phyloP scores from a whole-genome alignment of 2,797 vertebrate species.

The Labeo calbasu region DNA sequence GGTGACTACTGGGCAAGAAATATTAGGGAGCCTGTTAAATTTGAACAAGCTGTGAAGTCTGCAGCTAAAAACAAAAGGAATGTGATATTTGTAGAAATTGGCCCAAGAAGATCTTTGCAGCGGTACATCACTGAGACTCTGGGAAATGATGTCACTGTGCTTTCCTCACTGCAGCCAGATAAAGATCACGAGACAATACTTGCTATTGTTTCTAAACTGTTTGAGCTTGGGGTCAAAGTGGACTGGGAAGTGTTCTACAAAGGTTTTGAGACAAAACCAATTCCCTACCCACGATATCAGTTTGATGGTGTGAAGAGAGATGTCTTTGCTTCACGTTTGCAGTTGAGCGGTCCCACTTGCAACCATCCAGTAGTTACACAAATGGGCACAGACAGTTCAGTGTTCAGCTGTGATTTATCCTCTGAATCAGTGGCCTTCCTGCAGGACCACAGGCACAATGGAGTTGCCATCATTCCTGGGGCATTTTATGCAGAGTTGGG shows the following conservation, averaged over 20 bases:
- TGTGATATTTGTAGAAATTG: conserved; percentile 84
- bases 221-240: conserved; percentile 80
- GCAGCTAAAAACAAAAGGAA: conserved; percentile 73
- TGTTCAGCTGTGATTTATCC: conserved; percentile 77
- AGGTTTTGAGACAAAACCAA: conserved; percentile 74
- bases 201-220: conserved; percentile 75
- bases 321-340: conserved; percentile 33
- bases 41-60: conserved; percentile 76
- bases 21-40: conserved; percentile 81
- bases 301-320: conserved; percentile 76
- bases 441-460: conserved; percentile 82
- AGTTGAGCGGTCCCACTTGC: conserved; percentile 60
- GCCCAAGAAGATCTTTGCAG: conserved; percentile 79
- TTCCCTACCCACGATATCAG: conserved; percentile 80
- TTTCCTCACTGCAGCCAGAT: conserved; percentile 77
- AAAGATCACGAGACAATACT: conserved; percentile 79
- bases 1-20: conserved; percentile 85
- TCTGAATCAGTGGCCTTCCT: conserved; percentile 73
- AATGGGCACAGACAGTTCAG: conserved; percentile 63
- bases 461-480: conserved; percentile 81
- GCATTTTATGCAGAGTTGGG: conserved; percentile 84
- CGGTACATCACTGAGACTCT: conserved; percentile 83
- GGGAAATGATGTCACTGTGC: conserved; percentile 73
- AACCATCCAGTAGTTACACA: conserved; percentile 67
- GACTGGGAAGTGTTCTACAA: conserved; percentile 79